Base-by-base conservation (phyloP, 2,888 invertebrate genomes). In the Autographa pulchrina region DNA sequence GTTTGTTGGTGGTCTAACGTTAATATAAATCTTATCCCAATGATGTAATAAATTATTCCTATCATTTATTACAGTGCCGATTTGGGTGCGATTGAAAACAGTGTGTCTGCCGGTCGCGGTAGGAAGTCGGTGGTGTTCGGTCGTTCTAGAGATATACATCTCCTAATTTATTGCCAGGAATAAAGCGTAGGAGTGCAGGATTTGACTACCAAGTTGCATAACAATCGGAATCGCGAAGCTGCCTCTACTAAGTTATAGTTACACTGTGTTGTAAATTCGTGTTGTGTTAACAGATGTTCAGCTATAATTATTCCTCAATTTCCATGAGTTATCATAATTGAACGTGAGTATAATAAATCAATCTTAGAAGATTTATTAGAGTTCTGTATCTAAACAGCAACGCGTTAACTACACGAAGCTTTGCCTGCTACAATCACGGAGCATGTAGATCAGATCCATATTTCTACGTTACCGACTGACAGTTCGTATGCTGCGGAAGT, bases 1-100 rank as follows among this genome's bases (percentile, higher is more conserved):
- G 75, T 76, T 75, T 79, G 79, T 79, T 83, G 82, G 82, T 82
- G 82, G 82, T 82, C 84, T 72, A 75, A 68, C 52, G 73, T 72
- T 70, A 73, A 78, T 72, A 78, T 83, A 82, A 82, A 82, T 82
- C 82, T 82, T 73, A 65, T 70, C 56, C 66, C 72, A 74, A 70
- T 76, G 74, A 78, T 78, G 71, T 61, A 72, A 78, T 82, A 81
- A 83, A 81, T 82, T 81, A 83, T 69, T 72, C 31, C 69, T 71
- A 78, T 78, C 78, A 75, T 83, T 82, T 75, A 78, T 75, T 83
- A 78, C 69, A 65, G 62, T 80, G 78, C 67, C 62, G 78, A 81
- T 82, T 75, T 69, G 16, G 70, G 68, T 70, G 58, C 20, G 80
- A 77, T 80, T 68, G 80, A 77, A 77, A 77, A 79, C 77, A 75